phyloP scores from a whole-genome alignment of 2,888 invertebrate species.

The Eupithecia subumbrata region DNA sequence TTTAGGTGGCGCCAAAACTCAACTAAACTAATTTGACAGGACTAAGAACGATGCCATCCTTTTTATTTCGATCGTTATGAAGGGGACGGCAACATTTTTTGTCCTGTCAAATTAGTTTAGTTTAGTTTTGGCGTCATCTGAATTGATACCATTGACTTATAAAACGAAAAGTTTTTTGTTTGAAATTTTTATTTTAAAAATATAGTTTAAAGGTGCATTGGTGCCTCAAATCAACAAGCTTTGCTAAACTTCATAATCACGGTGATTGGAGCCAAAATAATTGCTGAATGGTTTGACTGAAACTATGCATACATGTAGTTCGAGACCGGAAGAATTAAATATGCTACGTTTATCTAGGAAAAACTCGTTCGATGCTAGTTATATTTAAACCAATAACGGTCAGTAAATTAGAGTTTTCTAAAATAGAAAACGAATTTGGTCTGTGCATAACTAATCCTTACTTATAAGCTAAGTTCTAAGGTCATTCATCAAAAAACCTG shows the following conservation, averaged over 20 bases:
- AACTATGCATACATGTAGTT: no score
- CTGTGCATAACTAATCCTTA: background rate
- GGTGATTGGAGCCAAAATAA: background rate
- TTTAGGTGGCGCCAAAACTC: no score
- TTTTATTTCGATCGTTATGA: no score
- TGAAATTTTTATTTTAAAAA: no score
- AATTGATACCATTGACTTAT: no score
- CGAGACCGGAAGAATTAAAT: no score
- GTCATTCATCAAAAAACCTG: slow-evolving; percentile 40
- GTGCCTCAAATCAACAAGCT: background rate
- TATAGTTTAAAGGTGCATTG: background rate
- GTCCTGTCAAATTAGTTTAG: no score
- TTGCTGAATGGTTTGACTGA: background rate
- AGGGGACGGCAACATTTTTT: no score
- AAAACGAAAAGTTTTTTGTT: no score
- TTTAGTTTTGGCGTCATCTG: no score
- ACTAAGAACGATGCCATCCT: no score
- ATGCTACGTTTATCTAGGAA: background rate
- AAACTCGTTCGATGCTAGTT: background rate
- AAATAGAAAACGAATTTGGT: background rate
- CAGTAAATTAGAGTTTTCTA: background rate
- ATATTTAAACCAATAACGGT: background rate
- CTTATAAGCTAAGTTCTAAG: slow-evolving; percentile 29
- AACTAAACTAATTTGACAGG: no score
- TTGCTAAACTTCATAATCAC: background rate